phyloP scores from a whole-genome alignment of 2,113 vertebrate genomes.

The Corythoichthys haematopterus region DNA sequence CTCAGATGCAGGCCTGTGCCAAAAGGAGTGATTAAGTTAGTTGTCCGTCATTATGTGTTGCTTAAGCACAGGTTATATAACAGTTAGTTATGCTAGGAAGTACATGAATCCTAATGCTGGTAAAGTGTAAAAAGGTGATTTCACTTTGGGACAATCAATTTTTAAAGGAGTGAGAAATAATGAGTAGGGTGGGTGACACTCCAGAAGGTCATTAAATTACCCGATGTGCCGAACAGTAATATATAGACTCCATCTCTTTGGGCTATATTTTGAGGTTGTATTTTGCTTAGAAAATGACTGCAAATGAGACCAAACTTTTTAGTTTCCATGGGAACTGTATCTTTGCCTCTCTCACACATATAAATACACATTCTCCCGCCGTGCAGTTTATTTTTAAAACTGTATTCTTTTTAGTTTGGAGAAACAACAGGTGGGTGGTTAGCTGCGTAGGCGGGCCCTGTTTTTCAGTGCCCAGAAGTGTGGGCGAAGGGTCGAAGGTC shows the following conservation, averaged over 20 bases:
- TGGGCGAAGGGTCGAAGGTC: conserved; percentile 30
- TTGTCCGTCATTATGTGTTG: conserved; percentile 3
- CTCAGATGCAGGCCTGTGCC: background rate
- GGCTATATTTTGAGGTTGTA: conserved; percentile 15
- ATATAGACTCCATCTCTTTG: background rate
- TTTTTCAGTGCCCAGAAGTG: conserved; percentile 18
- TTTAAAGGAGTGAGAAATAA: background rate
- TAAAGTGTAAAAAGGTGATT: conserved; percentile 5
- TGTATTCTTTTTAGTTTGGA: conserved; percentile 39
- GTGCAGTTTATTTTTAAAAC: conserved; percentile 54
- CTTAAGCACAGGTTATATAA: conserved; percentile 32
- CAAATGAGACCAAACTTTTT: conserved; percentile 58
- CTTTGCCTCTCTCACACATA: conserved; percentile 31
- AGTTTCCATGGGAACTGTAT: conserved; percentile 69
- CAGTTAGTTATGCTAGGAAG: conserved; percentile 4
- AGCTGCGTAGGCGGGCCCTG: conserved; percentile 10
- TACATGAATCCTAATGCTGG: conserved; percentile 5
- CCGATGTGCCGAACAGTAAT: background rate
- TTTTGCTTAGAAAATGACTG: conserved; percentile 49
- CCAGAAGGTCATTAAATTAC: background rate
- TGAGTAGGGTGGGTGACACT: no score
- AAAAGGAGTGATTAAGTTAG: conserved; percentile 17
- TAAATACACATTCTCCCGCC: conserved; percentile 28
- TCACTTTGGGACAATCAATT: background rate
- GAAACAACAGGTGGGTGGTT: conserved; percentile 58